Evolutionary conservation across 2,888 invertebrate species (phyloP), one percentile per base, ranked within the genome.

Genomic region (Drosophila histrio): DNA sequence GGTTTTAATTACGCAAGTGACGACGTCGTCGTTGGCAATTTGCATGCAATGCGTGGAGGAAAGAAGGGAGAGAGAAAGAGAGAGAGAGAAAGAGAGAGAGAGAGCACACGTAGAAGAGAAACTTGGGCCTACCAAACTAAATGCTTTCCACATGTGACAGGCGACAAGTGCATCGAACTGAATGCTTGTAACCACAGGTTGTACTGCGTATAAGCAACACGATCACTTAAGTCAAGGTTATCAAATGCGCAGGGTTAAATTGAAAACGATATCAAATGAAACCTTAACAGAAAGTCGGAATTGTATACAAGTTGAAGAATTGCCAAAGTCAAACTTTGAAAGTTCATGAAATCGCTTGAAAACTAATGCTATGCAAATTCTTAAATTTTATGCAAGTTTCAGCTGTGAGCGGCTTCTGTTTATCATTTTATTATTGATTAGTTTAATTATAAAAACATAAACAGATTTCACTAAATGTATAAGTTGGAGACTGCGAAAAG

Each of bases 1-100:
- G 59, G 34, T 21, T 47, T 70, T 79, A 79, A 79, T 87, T 87
- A 84, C 77, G 77, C 79, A 83, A 79, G 64, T 72, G 52, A 34
- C 53, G 61, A 21, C 44, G 53, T 17, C 60, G 53, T 34, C 56
- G 38, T 46, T 47, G 50, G 26, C 61, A 72, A 81, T 81, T 81
- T 81, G 78, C 81, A 81, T 81, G 68, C 81, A 61, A 47, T 74
- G 81, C 87, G 69, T 81, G 68, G 50, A 43, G 50, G 56, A 64
- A 36, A 32, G n/a, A 6, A 11, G 28, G 5, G 4, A 34, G 15
- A 30, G 30, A 56, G 28, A 32, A 22, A 34, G 44, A 32, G 32
- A 28, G 17, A 3, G 24, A 2, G 30, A 24, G 17, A 36, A 24
- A 43, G 41, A 11, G 34, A 28, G 28, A 38, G 38, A 46, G 15